Conservation (phyloP, 1,140 invertebrate genomes). For the Habropoda laboriosa region DNA sequence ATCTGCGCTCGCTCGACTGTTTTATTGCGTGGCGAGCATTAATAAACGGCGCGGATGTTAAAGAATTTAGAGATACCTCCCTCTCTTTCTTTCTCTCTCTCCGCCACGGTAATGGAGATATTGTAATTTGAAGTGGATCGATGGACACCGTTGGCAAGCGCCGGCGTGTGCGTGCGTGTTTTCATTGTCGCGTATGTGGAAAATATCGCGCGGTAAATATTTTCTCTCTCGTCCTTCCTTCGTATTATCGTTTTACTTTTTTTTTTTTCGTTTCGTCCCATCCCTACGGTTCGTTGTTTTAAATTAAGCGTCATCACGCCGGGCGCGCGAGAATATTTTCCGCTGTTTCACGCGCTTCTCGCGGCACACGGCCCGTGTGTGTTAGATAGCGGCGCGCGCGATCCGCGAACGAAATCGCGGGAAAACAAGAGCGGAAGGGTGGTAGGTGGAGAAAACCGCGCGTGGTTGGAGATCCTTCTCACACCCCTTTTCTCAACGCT, state of each 20-base stretch:
- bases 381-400: background rate
- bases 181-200: slow-evolving; percentile 18
- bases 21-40: slow-evolving; percentile 32
- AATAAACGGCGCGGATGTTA: slow-evolving; percentile 21
- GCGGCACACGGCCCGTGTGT: background rate
- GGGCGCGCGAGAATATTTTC: too few species aligned
- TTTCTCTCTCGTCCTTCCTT: background rate
- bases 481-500: background rate
- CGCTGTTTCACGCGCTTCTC: background rate
- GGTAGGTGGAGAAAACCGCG: too few species aligned
- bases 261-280: background rate
- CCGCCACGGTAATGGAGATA: slow-evolving; percentile 36
- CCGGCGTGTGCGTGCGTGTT: background rate
- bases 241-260: slow-evolving; percentile 9
- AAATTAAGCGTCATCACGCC: background rate
- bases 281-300: background rate
- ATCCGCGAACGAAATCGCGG: background rate
- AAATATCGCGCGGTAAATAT: slow-evolving; percentile 24
- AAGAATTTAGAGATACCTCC: slow-evolving; percentile 29
- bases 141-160: too few species aligned
- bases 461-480: too few species aligned
- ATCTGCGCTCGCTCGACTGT: slow-evolving; percentile 16
- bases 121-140: slow-evolving; percentile 32
- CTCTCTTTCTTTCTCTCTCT: background rate
- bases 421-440: too few species aligned